A percentile compares a stretch with the other conserved stretches of the same genome.
phyloP scores from a whole-genome alignment of 37 sponge, comb jelly and placozoan species.

The Bolinopsis microptera region DNA sequence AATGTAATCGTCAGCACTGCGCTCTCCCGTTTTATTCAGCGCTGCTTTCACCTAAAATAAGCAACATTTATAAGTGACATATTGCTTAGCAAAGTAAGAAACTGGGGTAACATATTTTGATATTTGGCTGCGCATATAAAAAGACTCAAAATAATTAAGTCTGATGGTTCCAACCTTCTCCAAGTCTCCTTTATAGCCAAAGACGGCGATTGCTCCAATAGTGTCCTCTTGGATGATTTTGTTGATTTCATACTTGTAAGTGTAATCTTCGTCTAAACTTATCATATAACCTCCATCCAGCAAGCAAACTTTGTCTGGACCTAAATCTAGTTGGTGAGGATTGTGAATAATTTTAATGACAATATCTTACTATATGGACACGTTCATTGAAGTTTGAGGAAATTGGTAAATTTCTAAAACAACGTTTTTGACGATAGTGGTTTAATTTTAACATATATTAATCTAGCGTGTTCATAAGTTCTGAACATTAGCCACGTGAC shows the following conservation, averaged over 20 bases:
- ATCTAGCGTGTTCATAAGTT: background rate
- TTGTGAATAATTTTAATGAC: too few relatives aligned
- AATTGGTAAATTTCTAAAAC: too few relatives aligned
- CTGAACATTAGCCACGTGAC: too few relatives aligned
- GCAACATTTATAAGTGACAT: too few relatives aligned
- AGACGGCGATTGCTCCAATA: constrained; percentile 25
- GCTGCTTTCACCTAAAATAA: background rate
- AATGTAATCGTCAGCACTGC: constrained; percentile 22
- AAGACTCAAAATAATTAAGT: too few relatives aligned
- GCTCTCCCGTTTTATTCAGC: background rate
- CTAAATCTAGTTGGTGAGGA: background rate
- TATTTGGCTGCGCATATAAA: too few relatives aligned
- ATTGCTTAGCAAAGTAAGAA: too few relatives aligned
- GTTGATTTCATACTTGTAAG: background rate
- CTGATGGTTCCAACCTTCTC: constrained; percentile 5
- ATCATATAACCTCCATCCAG: constrained; percentile 48
- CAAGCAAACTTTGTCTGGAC: background rate
- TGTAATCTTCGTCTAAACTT: background rate
- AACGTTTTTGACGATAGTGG: too few relatives aligned
- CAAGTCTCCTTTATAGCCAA: constrained; percentile 3
- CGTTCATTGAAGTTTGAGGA: too few relatives aligned
- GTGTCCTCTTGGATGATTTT: background rate
- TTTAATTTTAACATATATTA: too few relatives aligned
- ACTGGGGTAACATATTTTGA: too few relatives aligned
- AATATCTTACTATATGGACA: background rate